phyloP scores from a whole-genome alignment of 2,888 invertebrate species.

The Dasypolia templi region DNA sequence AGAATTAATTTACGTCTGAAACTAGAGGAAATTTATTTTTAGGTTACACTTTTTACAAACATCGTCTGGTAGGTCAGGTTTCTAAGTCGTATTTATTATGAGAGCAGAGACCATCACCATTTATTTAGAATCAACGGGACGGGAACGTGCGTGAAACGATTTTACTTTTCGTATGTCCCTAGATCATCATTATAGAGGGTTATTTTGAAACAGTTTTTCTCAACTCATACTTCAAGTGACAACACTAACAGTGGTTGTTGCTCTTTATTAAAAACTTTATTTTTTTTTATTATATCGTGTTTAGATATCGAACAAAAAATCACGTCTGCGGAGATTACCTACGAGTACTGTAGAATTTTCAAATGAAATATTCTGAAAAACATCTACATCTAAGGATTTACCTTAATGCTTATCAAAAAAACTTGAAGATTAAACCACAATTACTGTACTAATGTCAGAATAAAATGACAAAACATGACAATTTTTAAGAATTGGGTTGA shows the following conservation, averaged over 20 bases:
- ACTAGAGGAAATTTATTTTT: not conserved
- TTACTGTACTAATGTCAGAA: not conserved
- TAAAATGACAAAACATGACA: not conserved
- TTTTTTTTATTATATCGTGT: not conserved
- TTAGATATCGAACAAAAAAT: not conserved
- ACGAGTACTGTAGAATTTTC: no score
- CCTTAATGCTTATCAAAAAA: not conserved
- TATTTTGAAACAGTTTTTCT: not conserved
- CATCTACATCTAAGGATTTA: no score
- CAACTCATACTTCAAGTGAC: not conserved
- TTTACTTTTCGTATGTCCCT: not conserved
- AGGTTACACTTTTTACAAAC: not conserved
- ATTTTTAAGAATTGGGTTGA: not conserved
- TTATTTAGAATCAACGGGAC: slow-evolving; percentile 29
- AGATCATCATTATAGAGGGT: not conserved
- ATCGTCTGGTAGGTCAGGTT: not conserved
- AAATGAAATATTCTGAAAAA: no score
- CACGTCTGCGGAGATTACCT: not conserved
- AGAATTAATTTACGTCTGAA: slow-evolving; percentile 6
- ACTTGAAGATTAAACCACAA: not conserved
- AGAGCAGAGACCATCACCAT: slow-evolving; percentile 6
- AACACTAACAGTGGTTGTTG: not conserved
- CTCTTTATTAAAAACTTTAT: not conserved
- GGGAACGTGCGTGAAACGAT: not conserved
- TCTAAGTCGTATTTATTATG: slow-evolving; percentile 11